Conservation (phyloP, 2,888 invertebrate species). For the Tuberolachnus salignus region DNA sequence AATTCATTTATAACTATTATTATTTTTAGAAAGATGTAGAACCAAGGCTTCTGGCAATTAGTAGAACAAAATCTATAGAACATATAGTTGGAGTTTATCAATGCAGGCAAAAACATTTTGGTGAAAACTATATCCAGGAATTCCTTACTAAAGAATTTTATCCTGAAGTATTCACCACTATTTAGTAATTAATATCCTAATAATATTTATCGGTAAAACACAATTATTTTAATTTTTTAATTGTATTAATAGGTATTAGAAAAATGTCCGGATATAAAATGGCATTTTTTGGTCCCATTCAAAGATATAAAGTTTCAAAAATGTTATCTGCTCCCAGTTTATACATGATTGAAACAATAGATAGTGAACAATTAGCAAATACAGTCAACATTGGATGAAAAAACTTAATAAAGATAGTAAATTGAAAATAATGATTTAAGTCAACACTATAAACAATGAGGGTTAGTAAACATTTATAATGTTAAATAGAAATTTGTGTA, state of each 20-base stretch:
- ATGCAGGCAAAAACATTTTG: constrained; percentile 89
- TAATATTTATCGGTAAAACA: not conserved
- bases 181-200: constrained; percentile 23
- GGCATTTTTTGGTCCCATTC: constrained; percentile 97
- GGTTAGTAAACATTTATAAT: constrained; percentile 67
- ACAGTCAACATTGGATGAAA: constrained; percentile 76
- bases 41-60: constrained; percentile 86
- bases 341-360: constrained; percentile 86
- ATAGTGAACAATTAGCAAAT: constrained; percentile 81
- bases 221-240: not conserved
- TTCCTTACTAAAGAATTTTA: constrained; percentile 79
- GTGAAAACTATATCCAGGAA: constrained; percentile 95
- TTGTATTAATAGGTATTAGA: constrained; percentile 68
- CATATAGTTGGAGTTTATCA: constrained; percentile 83
- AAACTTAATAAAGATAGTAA: constrained; percentile 67
- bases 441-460: constrained; percentile 94
- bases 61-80: constrained; percentile 87
- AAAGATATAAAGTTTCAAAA: constrained; percentile 92
- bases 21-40: constrained; percentile 60
- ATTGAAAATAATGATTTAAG: constrained; percentile 87
- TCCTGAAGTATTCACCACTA: constrained; percentile 63
- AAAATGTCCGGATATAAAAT: constrained; percentile 87
- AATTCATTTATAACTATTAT: not conserved
- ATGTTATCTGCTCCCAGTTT: constrained; percentile 77
- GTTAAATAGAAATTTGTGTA: not conserved